Conservation (phyloP, 2,797 vertebrate genomes). For the Margarornis squamiger region DNA sequence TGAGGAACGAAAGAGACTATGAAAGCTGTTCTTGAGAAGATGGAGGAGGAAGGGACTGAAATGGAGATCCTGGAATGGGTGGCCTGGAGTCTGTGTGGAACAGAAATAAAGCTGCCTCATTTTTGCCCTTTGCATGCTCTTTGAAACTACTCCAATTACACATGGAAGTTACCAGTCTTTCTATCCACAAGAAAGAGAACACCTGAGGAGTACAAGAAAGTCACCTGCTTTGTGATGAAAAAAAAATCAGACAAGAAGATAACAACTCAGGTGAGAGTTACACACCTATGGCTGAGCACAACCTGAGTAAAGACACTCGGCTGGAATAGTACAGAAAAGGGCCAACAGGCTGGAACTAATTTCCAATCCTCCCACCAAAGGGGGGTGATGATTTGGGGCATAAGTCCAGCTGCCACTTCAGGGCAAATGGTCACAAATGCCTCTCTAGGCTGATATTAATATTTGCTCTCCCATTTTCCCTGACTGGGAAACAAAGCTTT, state of each 20-base stretch:
- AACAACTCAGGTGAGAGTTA: background rate
- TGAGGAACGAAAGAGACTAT: constrained; percentile 25
- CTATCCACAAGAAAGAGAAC: background rate
- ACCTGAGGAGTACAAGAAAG: background rate
- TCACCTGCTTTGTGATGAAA: background rate
- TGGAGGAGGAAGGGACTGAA: background rate
- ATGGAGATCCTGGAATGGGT: background rate
- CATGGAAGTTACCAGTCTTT: background rate
- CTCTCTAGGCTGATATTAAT: background rate
- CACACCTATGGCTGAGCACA: background rate
- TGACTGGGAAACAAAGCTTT: background rate
- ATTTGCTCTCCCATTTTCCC: background rate
- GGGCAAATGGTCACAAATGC: background rate
- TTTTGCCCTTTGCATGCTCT: background rate
- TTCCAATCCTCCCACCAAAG: background rate
- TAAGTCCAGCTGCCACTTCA: background rate
- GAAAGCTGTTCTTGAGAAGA: background rate
- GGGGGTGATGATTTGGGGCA: background rate
- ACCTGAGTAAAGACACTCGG: background rate
- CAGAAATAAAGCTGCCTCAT: background rate
- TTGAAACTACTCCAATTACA: background rate
- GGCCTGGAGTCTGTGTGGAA: background rate
- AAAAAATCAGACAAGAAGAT: background rate
- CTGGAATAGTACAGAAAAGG: background rate
- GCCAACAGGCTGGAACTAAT: background rate